A percentile compares a stretch with the other conserved stretches of the same genome.
Evolutionary conservation across 2,888 invertebrate genomes (phyloP).

Genomic region (Lycophotia porphyrea): DNA sequence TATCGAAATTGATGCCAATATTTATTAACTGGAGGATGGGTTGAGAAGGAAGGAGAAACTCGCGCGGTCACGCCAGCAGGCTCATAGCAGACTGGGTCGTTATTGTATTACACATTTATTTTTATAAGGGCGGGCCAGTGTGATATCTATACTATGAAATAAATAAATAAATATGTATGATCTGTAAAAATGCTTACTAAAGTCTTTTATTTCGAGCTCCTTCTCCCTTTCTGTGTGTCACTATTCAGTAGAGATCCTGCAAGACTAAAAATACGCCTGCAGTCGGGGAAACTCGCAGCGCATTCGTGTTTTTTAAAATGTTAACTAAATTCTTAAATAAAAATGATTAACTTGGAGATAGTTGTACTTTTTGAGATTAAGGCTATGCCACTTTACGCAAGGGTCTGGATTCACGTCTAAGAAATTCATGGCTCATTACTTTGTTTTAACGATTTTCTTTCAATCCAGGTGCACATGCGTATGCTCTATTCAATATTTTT

Average conservation of each 20-base stretch:
- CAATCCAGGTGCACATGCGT: too few species aligned
- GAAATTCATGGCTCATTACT: too few species aligned
- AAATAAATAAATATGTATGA: constrained; percentile 90
- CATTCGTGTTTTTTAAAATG: too few species aligned
- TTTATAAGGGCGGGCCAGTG: constrained; percentile 91
- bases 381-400: too few species aligned
- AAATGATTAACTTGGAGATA: too few species aligned
- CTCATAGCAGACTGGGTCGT: constrained; percentile 83
- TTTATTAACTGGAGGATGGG: constrained; percentile 75
- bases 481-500: too few species aligned
- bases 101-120: constrained; percentile 90
- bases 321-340: too few species aligned
- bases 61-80: constrained; percentile 82
- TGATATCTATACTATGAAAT: constrained; percentile 90
- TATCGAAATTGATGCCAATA: constrained; percentile 84
- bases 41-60: constrained; percentile 64
- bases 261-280: too few species aligned
- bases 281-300: too few species aligned
- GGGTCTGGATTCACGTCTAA: too few species aligned
- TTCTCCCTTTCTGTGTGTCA: neutral
- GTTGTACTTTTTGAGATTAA: too few species aligned
- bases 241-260: neutral
- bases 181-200: constrained; percentile 88
- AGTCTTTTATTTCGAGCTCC: constrained; percentile 74
- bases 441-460: too few species aligned